Conservation (phyloP, 2,113 vertebrate genomes). For the Prunella fulvescens region DNA sequence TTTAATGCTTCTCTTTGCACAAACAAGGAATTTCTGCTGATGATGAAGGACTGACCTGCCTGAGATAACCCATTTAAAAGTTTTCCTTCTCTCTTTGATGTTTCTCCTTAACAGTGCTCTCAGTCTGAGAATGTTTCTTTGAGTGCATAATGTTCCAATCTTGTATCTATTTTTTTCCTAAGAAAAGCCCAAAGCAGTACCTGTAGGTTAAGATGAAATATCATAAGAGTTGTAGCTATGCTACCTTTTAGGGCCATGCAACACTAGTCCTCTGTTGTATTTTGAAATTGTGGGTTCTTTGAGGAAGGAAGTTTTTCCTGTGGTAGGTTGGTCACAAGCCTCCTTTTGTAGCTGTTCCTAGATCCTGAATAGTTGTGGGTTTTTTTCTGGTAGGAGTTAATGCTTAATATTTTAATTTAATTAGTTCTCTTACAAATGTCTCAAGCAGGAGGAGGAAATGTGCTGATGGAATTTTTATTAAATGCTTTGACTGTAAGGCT, state of each 20-base stretch:
- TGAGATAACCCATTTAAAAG: neutral
- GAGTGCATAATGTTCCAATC: neutral
- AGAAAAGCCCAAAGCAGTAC: neutral
- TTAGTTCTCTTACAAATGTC: neutral
- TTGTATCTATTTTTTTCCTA: neutral
- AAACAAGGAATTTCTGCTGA: neutral
- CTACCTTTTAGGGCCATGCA: neutral
- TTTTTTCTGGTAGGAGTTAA: neutral
- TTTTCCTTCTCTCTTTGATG: neutral
- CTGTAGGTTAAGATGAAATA: neutral
- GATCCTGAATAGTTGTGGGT: neutral
- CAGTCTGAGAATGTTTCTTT: neutral
- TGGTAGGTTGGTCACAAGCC: neutral
- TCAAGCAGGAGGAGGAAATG: neutral
- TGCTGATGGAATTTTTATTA: neutral
- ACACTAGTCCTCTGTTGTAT: neutral
- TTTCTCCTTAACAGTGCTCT: neutral
- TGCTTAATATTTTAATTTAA: neutral
- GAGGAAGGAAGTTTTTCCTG: neutral
- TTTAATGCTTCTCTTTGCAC: neutral
- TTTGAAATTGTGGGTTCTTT: neutral
- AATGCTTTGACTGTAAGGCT: neutral
- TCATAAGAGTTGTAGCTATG: neutral
- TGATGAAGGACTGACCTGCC: neutral
- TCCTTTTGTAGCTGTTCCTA: neutral